phyloP scores from a whole-genome alignment of 2,888 invertebrate species.

The Dryocosmus kuriphilus region DNA sequence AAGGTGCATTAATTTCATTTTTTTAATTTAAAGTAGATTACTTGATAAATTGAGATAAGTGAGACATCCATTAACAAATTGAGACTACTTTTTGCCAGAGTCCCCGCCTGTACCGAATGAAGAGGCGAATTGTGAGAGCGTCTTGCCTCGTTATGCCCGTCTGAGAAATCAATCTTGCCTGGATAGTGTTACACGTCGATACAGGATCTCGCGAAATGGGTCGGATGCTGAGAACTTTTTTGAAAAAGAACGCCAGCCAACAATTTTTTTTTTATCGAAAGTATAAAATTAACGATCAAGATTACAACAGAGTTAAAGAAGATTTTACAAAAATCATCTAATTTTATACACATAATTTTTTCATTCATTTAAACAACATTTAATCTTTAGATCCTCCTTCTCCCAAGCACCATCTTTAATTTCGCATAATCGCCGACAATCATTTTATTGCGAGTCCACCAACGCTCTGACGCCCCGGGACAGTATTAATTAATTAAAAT shows the following conservation, averaged over 20 bases:
- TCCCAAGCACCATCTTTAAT: neutral
- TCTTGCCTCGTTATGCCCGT: slow-evolving; percentile 63
- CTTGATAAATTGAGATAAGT: neutral
- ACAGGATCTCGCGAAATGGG: slow-evolving; percentile 43
- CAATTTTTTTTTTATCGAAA: neutral
- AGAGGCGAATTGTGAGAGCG: slow-evolving; percentile 67
- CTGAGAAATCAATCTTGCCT: slow-evolving; percentile 72
- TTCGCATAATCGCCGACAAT: slow-evolving; percentile 44
- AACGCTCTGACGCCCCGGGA: neutral
- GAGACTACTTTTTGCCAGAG: slow-evolving; percentile 23
- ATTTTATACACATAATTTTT: too few relatives aligned
- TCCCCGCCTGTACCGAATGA: slow-evolving; percentile 42
- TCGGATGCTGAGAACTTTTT: slow-evolving; percentile 14
- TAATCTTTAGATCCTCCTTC: too few relatives aligned
- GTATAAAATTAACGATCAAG: slow-evolving; percentile 1
- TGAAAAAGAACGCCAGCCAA: slow-evolving; percentile 20
- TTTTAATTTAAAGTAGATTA: neutral
- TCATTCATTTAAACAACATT: too few relatives aligned
- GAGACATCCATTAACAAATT: neutral
- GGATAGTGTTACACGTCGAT: slow-evolving; percentile 69
- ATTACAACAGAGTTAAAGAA: neutral
- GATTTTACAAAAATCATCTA: too few relatives aligned
- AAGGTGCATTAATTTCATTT: neutral
- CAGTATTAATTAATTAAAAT: neutral
- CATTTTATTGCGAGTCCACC: neutral